These are phyloP conservation scores for Ctenopoma kingsleyae DNA, from an alignment of 2,797 vertebrate genomes.

Conservation along the genomic window DNA sequence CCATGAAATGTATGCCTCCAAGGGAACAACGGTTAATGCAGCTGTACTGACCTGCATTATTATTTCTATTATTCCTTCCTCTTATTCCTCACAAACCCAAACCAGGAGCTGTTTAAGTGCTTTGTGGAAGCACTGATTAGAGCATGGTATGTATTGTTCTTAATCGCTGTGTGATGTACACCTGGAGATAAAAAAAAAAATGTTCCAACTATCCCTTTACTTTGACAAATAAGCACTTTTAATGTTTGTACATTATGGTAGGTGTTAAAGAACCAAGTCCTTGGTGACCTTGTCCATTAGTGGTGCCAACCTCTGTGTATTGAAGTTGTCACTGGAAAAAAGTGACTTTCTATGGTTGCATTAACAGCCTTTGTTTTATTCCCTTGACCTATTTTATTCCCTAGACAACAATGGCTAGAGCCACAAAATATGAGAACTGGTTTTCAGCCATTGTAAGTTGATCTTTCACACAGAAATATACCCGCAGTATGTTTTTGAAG, in stretches of 20 bases:
- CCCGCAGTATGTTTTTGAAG: constrained; percentile 32
- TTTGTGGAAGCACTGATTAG: constrained; percentile 3
- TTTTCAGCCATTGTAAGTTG: constrained; percentile 25
- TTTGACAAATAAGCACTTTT: constrained; percentile 13
- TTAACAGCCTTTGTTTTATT: constrained; percentile 37
- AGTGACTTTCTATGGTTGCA: constrained; percentile 29
- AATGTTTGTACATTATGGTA: constrained; percentile 21
- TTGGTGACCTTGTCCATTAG: constrained; percentile 34
- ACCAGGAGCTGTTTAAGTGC: neutral
- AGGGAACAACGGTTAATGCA: neutral
- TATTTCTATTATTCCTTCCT: too few species aligned
- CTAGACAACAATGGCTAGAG: neutral
- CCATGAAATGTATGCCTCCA: too few species aligned
- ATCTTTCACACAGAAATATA: constrained; percentile 29
- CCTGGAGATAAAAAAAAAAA: constrained; percentile 1
- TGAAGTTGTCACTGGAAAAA: constrained; percentile 24
- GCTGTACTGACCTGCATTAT: neutral
- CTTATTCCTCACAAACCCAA: too few species aligned
- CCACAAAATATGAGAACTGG: constrained; percentile 6
- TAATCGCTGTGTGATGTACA: neutral
- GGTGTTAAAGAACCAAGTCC: constrained; percentile 28
- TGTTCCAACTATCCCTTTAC: constrained; percentile 1
- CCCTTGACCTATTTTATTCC: constrained; percentile 22
- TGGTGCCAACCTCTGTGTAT: constrained; percentile 26
- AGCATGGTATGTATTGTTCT: neutral